Base-by-base conservation (phyloP, 2,113 vertebrate genomes). In the Panurus biarmicus region DNA sequence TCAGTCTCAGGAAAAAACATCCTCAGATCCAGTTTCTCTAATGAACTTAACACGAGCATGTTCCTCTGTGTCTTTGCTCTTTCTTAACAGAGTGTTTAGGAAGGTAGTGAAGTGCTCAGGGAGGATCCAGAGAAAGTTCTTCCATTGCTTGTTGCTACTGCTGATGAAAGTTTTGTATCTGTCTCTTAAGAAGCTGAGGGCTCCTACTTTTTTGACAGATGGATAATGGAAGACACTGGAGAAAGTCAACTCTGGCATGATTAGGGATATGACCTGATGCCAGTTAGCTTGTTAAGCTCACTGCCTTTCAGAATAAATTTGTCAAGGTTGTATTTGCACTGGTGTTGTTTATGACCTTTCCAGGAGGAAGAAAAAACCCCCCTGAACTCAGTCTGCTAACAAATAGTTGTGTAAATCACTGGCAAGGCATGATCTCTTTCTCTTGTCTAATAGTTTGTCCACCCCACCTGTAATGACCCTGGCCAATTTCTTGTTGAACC, bases 291-390 rank as follows among this genome's bases (percentile, higher is more conserved):
- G 4, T 73, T 85, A 87, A 82, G 33, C 20, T 35, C 42, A 22
- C 25, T 91, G 53, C 25, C 38, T 89, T 94, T 95, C 84, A 72
- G 91, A 94, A 94, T 91, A 89, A 82, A 94, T 96, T 93, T 91
- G 42, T 85, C 91, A 92, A 54, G 45, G 10, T 38, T 75, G 50
- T 85, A 33, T 87, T 92, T 89, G 33, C 1, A 1, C 35, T 67
- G 35, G 23, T 72, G 19, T 79, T 94, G 70, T 94, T 94, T 58
- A 53, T 70, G 82, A 87, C 50, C 42, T 89, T 76, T 85, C 50
- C 47, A 82, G 29, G 8, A 69, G 20, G 26, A 47, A 57, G 62
- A 10, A 57, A 69, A 80, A 23, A 0, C 0, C 1, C 25, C 38
- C 20, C 26, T 51, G 7, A 84, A 75, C 85, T 85, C 48, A 60